A percentile compares a stretch with the other conserved stretches of the same genome.
Evolutionary conservation across 2,113 vertebrate genomes (phyloP).

Genomic region (Varanus salvator): DNA sequence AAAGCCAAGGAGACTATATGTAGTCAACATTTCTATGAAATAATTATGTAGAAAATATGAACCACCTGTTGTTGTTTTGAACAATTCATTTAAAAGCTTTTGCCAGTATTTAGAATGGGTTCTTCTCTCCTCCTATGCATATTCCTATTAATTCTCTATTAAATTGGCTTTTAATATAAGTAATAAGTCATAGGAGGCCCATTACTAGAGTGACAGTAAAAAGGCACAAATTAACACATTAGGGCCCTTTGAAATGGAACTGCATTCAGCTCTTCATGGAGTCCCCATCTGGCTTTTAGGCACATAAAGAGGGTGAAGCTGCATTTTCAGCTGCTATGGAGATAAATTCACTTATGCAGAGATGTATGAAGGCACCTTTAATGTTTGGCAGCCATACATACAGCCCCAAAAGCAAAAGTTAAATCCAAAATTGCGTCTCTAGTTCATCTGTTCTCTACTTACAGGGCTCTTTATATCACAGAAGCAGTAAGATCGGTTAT

Average conservation of each 20-base stretch:
- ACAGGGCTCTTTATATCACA: not conserved
- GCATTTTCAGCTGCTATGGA: slow-evolving; percentile 63
- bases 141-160: slow-evolving; percentile 73
- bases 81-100: slow-evolving; percentile 77
- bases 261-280: slow-evolving; percentile 70
- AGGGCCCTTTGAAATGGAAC: slow-evolving; percentile 66
- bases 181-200: no score
- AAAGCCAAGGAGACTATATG: slow-evolving; percentile 81
- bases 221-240: slow-evolving; percentile 57
- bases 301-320: slow-evolving; percentile 62
- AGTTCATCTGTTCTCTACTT: slow-evolving; percentile 16
- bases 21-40: slow-evolving; percentile 81
- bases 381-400: slow-evolving; percentile 65
- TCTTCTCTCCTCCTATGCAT: slow-evolving; percentile 69
- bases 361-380: slow-evolving; percentile 73
- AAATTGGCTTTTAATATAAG: slow-evolving; percentile 32
- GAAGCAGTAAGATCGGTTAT: not conserved
- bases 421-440: slow-evolving; percentile 46
- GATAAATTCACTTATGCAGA: slow-evolving; percentile 73
- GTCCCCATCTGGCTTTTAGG: slow-evolving; percentile 69
- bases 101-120: slow-evolving; percentile 80
- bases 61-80: slow-evolving; percentile 81
- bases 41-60: slow-evolving; percentile 82
- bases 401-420: slow-evolving; percentile 42
- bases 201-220: no score